Evolutionary conservation across 1,140 invertebrate genomes (phyloP), one percentile per base, ranked within the genome.

Genomic region (Formica exsecta): DNA sequence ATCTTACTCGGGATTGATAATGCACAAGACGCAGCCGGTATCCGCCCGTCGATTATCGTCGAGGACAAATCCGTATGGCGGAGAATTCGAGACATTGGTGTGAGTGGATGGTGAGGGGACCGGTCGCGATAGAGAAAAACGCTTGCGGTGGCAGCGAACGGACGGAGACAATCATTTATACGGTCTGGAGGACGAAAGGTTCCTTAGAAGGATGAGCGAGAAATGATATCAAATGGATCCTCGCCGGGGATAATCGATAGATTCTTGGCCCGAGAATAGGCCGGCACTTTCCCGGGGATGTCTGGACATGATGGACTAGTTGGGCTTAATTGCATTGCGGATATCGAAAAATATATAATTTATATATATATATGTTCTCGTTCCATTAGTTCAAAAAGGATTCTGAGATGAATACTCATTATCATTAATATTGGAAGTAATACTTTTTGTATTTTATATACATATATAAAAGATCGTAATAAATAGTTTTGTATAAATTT

Each of bases 11-110:
- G 84, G 84, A 91, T 90, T 88, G 89, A 90, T 90, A 80, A 90
- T 81, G 77, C 66, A 48, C 16, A 61, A 75, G 65, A 61, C 66
- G 41, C 19, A 48, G 64, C 2, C 22, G 88, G 66, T 86, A 77
- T 86, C 68, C 89, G 73, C 62, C 75, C 64, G 89, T 90, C 89
- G 89, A 90, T 91, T 90, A 87, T 88, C 73, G 80, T 84, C 64
- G 51, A 68, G 32, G 57, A 85, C 86, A 70, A 79, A 85, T 87
- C 74, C 88, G 85, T 68, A 77, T 29, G 84, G 64, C 25, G 16
- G 54, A 59, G 38, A 64, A 38, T 59, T 32, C 25, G 54, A 36
- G 57, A 38, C 59, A 38, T 38, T 32, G 81, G 81, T 25, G 59
- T 36, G 65, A 59, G 54, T 11, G 36, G 68, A 19, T 71, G n/a